Evolutionary conservation across 2,113 vertebrate genomes (phyloP), one percentile per base, ranked within the genome.

Genomic region (Cynopterus brachyotis): DNA sequence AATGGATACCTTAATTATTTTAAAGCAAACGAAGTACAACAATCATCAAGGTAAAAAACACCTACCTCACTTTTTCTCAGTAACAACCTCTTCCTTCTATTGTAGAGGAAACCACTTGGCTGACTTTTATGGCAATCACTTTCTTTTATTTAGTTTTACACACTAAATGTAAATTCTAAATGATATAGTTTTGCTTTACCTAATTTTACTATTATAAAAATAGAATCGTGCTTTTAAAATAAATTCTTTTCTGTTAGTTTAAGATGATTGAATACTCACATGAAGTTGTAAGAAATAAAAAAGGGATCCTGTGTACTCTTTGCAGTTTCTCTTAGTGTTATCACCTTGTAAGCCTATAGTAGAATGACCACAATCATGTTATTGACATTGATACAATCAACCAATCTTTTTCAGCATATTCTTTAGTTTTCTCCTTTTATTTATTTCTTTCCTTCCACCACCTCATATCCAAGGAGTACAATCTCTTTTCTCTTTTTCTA

Each of bases 121-220:
- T 37, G 10, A 86, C 5, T 90, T 62, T 85, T 37, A 60, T 55
- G 8, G 28, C n/a, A 90, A 57, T 47, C 17, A 32, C 8, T 88
- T 89, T 84, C 60, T 57, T 92, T 72, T 53, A 28, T 90, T 93
- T 69, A 75, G 35, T 67, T 95, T 85, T 47, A 87, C 17, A 16
- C 9, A 37, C 32, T 42, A 75, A 79, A 57, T 57, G 84, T 50
- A 95, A 80, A 60, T 86, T 83, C 24, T 90, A 86, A 93, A 67
- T 22, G 60, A 75, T 40, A 80, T 66, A 26, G 66, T 75, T 91
- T 95, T 26, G 67, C 75, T 69, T 90, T 69, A 32, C 10, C n/a
- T 42, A 40, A 26, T 75, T 59, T 90, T 35, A 80, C 1, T 37
- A 60, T 85, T 53, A 81, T 86, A 28, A 60, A 89, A 90, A 81